These are phyloP conservation scores for Idaea aversata DNA, from an alignment of 2,888 invertebrate species.

Conservation along the genomic window DNA sequence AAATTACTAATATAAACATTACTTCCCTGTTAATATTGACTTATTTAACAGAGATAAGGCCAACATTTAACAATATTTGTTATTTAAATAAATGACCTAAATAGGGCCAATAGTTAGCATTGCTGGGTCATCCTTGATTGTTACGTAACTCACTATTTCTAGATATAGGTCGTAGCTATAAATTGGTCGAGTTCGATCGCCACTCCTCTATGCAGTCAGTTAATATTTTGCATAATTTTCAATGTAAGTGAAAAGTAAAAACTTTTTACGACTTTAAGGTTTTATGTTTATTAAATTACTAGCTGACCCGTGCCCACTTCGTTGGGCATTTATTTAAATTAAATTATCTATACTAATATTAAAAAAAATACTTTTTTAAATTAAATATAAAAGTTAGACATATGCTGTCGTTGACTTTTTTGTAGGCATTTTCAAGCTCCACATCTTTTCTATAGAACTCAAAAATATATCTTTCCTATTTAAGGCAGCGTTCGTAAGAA, in stretches of 20 bases:
- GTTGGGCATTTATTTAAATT: too few species aligned
- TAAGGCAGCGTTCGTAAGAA: too few species aligned
- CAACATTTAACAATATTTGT: conserved; percentile 6
- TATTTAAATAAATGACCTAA: conserved; percentile 19
- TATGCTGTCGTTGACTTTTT: too few species aligned
- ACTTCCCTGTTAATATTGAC: background rate
- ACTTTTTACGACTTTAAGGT: background rate
- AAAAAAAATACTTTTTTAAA: too few species aligned
- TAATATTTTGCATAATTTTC: background rate
- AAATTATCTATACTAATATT: too few species aligned
- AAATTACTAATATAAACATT: too few species aligned
- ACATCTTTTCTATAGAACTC: too few species aligned
- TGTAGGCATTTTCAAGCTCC: too few species aligned
- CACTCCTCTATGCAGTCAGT: background rate
- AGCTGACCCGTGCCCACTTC: too few species aligned
- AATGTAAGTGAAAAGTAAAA: background rate
- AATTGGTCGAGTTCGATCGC: conserved; percentile 14
- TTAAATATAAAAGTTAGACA: too few species aligned
- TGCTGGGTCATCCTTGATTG: conserved; percentile 20
- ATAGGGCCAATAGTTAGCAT: conserved; percentile 15
- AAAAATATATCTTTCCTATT: too few species aligned
- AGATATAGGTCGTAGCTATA: conserved; percentile 26
- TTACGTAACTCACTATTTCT: conserved; percentile 19
- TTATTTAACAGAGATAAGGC: background rate
- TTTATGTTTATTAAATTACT: too few species aligned